A percentile compares a stretch with the other conserved stretches of the same genome.
Evolutionary conservation across 2,888 invertebrate species (phyloP).

Genomic region (Perizoma affinitatum): DNA sequence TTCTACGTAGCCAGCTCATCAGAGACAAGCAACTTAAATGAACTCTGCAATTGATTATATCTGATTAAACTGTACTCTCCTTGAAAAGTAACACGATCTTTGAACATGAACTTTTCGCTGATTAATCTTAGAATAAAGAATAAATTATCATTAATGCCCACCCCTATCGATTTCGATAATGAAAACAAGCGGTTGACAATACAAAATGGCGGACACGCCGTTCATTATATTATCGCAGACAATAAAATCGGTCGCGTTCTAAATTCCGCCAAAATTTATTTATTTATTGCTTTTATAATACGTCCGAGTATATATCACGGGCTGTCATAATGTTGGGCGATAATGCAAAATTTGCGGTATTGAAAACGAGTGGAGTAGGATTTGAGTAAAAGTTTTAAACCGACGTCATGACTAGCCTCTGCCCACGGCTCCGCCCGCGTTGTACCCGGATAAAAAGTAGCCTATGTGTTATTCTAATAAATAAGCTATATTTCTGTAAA

Average conservation of each 20-base stretch:
- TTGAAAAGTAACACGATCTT: too few relatives aligned
- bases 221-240: slow-evolving; percentile 68
- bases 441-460: too few relatives aligned
- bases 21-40: too few relatives aligned
- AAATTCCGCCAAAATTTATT: slow-evolving; percentile 80
- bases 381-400: slow-evolving; percentile 12
- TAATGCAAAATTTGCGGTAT: slow-evolving; percentile 79
- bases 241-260: slow-evolving; percentile 76
- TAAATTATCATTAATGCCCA: slow-evolving; percentile 35
- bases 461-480: too few relatives aligned
- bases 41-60: too few relatives aligned
- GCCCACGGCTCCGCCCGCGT: too few relatives aligned
- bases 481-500: too few relatives aligned
- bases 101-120: too few relatives aligned
- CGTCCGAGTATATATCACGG: slow-evolving; percentile 80
- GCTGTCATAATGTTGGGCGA: slow-evolving; percentile 80
- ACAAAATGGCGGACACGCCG: slow-evolving; percentile 56
- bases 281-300: slow-evolving; percentile 84
- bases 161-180: slow-evolving; percentile 31
- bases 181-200: slow-evolving; percentile 54
- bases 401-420: too few relatives aligned
- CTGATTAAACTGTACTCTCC: too few relatives aligned
- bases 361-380: slow-evolving; percentile 52
- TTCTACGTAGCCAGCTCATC: too few relatives aligned
- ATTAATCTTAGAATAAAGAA: slow-evolving; percentile 1